A percentile compares a stretch with the other conserved stretches of the same genome.
These are phyloP conservation scores for Hydrolagus colliei DNA, from an alignment of 2,797 vertebrate species.

Conservation along the genomic window DNA sequence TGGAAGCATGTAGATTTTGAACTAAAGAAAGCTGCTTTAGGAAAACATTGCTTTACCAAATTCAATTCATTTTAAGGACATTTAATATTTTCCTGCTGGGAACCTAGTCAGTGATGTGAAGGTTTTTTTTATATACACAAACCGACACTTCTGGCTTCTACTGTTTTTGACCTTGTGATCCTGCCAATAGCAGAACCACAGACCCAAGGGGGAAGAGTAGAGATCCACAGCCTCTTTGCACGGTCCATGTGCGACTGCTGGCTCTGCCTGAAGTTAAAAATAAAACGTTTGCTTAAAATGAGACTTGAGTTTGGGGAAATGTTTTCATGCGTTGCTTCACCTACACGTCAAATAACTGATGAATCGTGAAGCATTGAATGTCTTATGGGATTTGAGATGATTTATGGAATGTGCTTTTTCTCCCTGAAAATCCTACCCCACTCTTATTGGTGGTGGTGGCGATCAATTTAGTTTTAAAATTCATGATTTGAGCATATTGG, in stretches of 20 bases:
- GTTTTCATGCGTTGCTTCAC: not conserved
- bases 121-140: not conserved
- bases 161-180: not conserved
- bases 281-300: not conserved
- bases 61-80: not conserved
- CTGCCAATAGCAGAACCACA: not conserved
- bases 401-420: too few relatives aligned
- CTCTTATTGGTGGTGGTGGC: too few relatives aligned
- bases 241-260: not conserved
- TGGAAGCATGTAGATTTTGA: too few relatives aligned
- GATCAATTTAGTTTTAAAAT: too few relatives aligned
- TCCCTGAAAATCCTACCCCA: too few relatives aligned
- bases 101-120: not conserved
- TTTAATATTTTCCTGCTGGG: not conserved
- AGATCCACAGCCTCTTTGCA: too few relatives aligned
- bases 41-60: not conserved
- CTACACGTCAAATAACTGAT: not conserved
- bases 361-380: not conserved
- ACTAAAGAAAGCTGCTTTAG: not conserved
- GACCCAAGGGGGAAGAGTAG: not conserved
- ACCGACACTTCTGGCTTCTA: not conserved
- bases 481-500: too few relatives aligned
- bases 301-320: not conserved
- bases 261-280: not conserved
- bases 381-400: not conserved